These are phyloP conservation scores for Rapana venosa DNA, from an alignment of 2,888 invertebrate species.

Conservation along the genomic window DNA sequence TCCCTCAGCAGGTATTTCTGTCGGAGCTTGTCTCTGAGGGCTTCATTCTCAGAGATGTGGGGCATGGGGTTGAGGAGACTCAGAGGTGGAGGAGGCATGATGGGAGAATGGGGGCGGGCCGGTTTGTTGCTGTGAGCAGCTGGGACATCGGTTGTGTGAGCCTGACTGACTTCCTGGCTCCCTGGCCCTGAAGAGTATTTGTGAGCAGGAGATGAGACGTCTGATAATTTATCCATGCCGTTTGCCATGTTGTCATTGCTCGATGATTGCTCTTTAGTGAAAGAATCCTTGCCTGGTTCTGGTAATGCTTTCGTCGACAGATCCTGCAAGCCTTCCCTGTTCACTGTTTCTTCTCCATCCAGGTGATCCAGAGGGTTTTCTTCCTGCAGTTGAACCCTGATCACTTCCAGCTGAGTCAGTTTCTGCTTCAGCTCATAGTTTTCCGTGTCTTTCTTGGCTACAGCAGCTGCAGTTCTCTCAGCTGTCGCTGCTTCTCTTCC, in stretches of 20 bases:
- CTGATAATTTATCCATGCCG: background rate
- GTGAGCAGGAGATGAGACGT: background rate
- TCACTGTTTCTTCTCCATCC: background rate
- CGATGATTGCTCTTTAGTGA: background rate
- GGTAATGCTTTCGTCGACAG: background rate
- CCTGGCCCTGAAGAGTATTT: background rate
- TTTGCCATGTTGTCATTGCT: background rate
- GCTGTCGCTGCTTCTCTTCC: slow-evolving; percentile 18
- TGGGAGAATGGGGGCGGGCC: background rate
- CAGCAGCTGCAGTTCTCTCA: slow-evolving; percentile 25
- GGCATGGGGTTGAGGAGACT: background rate
- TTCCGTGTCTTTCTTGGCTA: slow-evolving; percentile 12
- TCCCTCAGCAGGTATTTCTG: slow-evolving; percentile 4
- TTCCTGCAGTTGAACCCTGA: background rate
- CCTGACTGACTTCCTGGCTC: background rate
- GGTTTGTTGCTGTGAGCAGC: background rate
- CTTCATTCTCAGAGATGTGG: background rate
- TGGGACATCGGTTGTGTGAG: background rate
- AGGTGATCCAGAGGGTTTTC: background rate
- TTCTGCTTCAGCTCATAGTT: slow-evolving; percentile 30
- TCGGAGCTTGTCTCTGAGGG: background rate
- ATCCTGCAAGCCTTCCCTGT: background rate
- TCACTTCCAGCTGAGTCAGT: slow-evolving; percentile 5
- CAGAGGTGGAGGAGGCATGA: background rate
- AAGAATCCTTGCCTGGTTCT: background rate